Evolutionary conservation across 2,888 invertebrate species (phyloP).

Genomic region (Drosophila conformis): DNA sequence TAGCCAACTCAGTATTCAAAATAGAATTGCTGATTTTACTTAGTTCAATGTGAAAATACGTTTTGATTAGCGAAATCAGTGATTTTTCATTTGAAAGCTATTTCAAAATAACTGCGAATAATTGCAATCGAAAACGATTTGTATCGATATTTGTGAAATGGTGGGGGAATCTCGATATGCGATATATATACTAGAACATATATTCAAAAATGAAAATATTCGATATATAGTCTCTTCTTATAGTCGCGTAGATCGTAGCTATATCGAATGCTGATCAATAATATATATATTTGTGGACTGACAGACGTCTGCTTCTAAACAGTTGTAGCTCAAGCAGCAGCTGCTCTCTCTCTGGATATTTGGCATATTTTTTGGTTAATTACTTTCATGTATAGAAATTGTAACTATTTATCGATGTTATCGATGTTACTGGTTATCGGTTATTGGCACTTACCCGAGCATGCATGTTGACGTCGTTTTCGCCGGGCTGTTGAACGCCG

Average conservation of each 20-base stretch:
- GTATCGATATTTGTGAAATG: not conserved
- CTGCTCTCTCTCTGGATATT: not conserved
- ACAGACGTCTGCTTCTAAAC: not conserved
- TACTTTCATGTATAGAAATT: not conserved
- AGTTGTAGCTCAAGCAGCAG: not conserved
- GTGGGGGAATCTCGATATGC: no score
- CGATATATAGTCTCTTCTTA: no score
- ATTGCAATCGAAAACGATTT: not conserved
- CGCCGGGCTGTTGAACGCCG: conserved; percentile 83
- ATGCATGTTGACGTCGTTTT: conserved; percentile 83
- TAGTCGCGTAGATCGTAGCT: not conserved
- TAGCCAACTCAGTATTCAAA: not conserved
- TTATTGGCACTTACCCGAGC: conserved; percentile 80
- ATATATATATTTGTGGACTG: not conserved
- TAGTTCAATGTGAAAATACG: no score
- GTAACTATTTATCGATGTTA: not conserved
- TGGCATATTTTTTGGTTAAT: not conserved
- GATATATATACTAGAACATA: not conserved
- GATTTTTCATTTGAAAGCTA: not conserved
- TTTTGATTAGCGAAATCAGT: no score
- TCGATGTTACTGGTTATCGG: not conserved
- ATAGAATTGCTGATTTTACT: not conserved
- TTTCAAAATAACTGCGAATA: not conserved
- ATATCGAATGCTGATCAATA: not conserved
- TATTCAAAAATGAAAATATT: not conserved